These are phyloP conservation scores for Chaetodon trifascialis DNA, from an alignment of 2,113 vertebrate genomes.

Conservation along the genomic window DNA sequence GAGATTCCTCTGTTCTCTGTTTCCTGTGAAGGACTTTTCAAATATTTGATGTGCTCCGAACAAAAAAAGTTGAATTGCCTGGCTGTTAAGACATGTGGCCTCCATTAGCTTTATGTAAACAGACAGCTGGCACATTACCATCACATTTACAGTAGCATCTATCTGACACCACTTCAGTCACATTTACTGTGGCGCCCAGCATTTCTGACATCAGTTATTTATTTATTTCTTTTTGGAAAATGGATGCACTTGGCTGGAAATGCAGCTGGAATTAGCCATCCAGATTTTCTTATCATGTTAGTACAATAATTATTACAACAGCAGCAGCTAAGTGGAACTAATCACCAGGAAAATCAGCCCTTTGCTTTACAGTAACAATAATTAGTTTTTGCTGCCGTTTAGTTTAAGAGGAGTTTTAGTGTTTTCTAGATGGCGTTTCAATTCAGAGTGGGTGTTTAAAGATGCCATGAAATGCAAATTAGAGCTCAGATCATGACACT, in stretches of 20 bases:
- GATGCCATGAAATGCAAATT: slow-evolving; percentile 25
- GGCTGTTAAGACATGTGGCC: slow-evolving; percentile 33
- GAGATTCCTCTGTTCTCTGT: background rate
- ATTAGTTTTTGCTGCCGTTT: slow-evolving; percentile 33
- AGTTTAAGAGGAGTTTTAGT: slow-evolving; percentile 27
- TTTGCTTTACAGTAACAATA: slow-evolving; percentile 33
- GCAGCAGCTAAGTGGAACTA: slow-evolving; percentile 44
- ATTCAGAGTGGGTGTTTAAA: slow-evolving; percentile 34
- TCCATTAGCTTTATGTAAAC: slow-evolving; percentile 57
- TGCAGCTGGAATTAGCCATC: slow-evolving; percentile 14
- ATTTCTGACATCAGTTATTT: background rate
- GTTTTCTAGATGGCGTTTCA: slow-evolving; percentile 43
- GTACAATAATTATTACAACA: slow-evolving; percentile 35
- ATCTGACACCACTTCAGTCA: slow-evolving; percentile 1
- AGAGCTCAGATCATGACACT: slow-evolving; percentile 12
- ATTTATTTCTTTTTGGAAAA: background rate
- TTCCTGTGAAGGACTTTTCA: slow-evolving; percentile 41
- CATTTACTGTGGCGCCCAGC: slow-evolving; percentile 4
- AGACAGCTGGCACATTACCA: slow-evolving; percentile 53
- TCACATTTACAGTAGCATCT: slow-evolving; percentile 13
- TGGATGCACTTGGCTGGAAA: slow-evolving; percentile 19
- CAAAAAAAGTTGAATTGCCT: slow-evolving; percentile 35
- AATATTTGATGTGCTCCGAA: slow-evolving; percentile 29
- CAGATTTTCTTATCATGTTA: slow-evolving; percentile 18
- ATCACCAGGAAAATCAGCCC: slow-evolving; percentile 38